Evolutionary conservation across 2,113 vertebrate genomes (phyloP).

Genomic region (Arizona elegans): DNA sequence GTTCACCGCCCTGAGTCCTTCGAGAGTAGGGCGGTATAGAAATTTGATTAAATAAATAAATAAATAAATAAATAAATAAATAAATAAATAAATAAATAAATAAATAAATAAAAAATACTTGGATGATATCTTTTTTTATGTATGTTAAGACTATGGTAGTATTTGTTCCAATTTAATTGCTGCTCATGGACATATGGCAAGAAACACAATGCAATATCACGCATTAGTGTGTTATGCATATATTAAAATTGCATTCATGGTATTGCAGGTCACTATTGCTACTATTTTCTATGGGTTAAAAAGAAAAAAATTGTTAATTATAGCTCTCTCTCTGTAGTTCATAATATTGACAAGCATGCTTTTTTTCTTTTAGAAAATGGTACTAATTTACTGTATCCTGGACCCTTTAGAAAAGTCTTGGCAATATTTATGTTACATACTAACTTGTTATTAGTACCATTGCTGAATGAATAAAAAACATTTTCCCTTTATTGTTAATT

Average conservation of each 20-base stretch:
- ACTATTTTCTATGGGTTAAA: not conserved
- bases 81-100: no score
- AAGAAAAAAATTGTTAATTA: not conserved
- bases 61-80: no score
- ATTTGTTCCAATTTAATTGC: not conserved
- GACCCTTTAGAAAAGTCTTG: not conserved
- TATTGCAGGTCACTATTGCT: not conserved
- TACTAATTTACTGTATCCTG: not conserved
- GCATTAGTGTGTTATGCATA: not conserved
- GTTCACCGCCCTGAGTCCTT: no score
- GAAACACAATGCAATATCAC: not conserved
- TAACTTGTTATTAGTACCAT: not conserved
- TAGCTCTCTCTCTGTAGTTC: not conserved
- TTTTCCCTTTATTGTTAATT: not conserved
- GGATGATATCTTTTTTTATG: not conserved
- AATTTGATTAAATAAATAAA: no score
- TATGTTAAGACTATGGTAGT: not conserved
- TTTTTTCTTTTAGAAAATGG: not conserved
- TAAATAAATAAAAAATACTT: no score
- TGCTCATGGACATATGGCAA: not conserved
- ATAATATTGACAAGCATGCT: not conserved
- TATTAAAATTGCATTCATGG: not conserved
- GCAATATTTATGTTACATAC: not conserved
- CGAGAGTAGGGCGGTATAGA: no score
- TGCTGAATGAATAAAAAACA: not conserved